Percentiles rank a stretch among this genome's conserved stretches.
Evolutionary conservation across 2,888 invertebrate species (phyloP).

Genomic region (Bruchidius siliquastri): DNA sequence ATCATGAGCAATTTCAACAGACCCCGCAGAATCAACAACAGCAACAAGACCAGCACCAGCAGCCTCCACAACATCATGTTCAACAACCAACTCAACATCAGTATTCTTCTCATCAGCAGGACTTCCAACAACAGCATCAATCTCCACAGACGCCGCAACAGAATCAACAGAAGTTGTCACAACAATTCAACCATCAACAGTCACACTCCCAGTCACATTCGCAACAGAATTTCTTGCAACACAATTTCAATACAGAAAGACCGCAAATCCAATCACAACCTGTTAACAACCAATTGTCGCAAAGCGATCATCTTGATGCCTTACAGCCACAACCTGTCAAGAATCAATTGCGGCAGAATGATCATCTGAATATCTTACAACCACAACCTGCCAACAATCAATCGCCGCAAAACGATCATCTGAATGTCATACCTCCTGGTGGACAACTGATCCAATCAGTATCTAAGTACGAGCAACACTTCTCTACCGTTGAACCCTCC

Average conservation of each 20-base stretch:
- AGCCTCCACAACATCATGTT: slow-evolving; percentile 6
- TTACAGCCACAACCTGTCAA: slow-evolving; percentile 37
- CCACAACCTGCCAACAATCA: no score
- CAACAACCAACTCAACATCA: slow-evolving; percentile 14
- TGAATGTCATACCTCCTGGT: slow-evolving; percentile 54
- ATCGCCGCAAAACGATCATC: background rate
- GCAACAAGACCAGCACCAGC: slow-evolving; percentile 13
- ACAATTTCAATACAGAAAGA: slow-evolving; percentile 16
- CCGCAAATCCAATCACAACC: slow-evolving; percentile 7
- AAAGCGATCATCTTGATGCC: slow-evolving; percentile 31
- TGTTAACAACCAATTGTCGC: slow-evolving; percentile 24
- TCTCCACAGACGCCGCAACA: slow-evolving; percentile 15
- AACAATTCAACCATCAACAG: slow-evolving; percentile 21
- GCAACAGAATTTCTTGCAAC: slow-evolving; percentile 29
- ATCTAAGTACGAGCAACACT: slow-evolving; percentile 75
- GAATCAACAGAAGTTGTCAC: slow-evolving; percentile 31
- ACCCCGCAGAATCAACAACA: slow-evolving; percentile 7
- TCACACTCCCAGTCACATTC: slow-evolving; percentile 17
- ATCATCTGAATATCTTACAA: no score
- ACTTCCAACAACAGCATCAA: slow-evolving; percentile 3
- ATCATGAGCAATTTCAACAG: slow-evolving; percentile 10
- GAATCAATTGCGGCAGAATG: slow-evolving; percentile 30
- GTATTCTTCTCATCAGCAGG: slow-evolving; percentile 13
- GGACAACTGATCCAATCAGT: slow-evolving; percentile 73
- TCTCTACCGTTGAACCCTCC: slow-evolving; percentile 51